These are phyloP conservation scores for Drosophila meridiana DNA, from an alignment of 2,888 invertebrate genomes.

Conservation along the genomic window DNA sequence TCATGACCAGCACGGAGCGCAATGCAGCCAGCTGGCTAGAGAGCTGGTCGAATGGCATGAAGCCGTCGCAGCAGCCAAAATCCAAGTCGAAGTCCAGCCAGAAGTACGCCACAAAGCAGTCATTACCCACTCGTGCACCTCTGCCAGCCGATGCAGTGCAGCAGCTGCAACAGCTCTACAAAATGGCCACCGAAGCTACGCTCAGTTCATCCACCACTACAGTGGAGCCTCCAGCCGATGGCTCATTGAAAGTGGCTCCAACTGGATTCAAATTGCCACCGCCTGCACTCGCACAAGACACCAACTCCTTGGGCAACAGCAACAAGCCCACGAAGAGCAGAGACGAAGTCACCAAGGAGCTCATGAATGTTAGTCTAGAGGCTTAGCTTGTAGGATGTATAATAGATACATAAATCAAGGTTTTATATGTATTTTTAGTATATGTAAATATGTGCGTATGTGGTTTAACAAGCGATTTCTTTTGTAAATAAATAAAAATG, in stretches of 20 bases:
- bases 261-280: constrained; percentile 62
- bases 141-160: constrained; percentile 84
- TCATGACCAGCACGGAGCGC: constrained; percentile 81
- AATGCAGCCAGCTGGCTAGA: constrained; percentile 86
- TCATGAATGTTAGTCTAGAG: constrained; percentile 87
- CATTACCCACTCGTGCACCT: constrained; percentile 69
- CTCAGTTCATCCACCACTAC: constrained; percentile 22
- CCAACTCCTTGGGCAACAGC: constrained; percentile 36
- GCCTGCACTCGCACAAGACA: constrained; percentile 52
- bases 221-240: constrained; percentile 19
- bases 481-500: constrained; percentile 8
- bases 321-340: constrained; percentile 81
- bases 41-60: constrained; percentile 88
- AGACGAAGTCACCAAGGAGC: constrained; percentile 87
- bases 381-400: constrained; percentile 43
- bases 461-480: constrained; percentile 1
- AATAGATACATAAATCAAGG: constrained; percentile 25
- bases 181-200: constrained; percentile 72
- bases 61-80: constrained; percentile 40
- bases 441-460: constrained; percentile 14
- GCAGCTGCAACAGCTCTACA: constrained; percentile 84
- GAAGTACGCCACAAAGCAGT: constrained; percentile 16
- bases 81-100: constrained; percentile 23
- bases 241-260: constrained; percentile 38
- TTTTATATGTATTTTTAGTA: constrained; percentile 2